Base-by-base conservation (phyloP, 2,888 invertebrate species). In the Antheraea yamamai region DNA sequence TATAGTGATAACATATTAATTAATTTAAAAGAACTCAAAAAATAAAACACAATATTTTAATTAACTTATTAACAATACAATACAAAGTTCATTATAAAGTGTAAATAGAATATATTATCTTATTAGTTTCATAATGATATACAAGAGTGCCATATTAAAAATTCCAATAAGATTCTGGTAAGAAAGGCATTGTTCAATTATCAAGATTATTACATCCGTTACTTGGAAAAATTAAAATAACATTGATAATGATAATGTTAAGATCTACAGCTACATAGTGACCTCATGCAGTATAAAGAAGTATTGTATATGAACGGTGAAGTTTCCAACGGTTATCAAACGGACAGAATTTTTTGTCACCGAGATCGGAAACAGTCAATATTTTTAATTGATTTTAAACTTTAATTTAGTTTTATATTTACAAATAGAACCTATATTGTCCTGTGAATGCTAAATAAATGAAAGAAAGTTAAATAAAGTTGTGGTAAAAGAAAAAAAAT, bases 121-220 rank as follows among this genome's bases (percentile, higher is more conserved):
- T 16, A 16, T 30, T 30, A 30, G 26, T 16, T 30, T 66, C 64
- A 66, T 30, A 26, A 16, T 66, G 30, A 30, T 16, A 66, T 16
- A 3, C 30, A 66, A 66, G 26, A 14, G 16, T 66, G 26, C 6
- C 16, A 66, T 16, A 0, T 66, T 16, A 16, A 61, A 51, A 71
- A 75, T 64, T 78, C 81, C 75, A 78, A 82, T 74, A 78, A 83
- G 86, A 87, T 79, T 88, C 88, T 76, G 81, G 83, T 78, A 78
- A 79, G 87, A 87, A 79, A 66, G 52, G 12, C 47, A 12, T 7
- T 64, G 18, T 47, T 8, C 70, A 51, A 77, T 75, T 83, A 79
- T 79, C 73, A 78, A 78, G 77, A 77, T 73, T 73, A 78, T 80
- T 78, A 75, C 66, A 47, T 23, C 7, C 72, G 35, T 47, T 51